phyloP scores from a whole-genome alignment of 2,113 vertebrate species.

The Pampusana beccarii region DNA sequence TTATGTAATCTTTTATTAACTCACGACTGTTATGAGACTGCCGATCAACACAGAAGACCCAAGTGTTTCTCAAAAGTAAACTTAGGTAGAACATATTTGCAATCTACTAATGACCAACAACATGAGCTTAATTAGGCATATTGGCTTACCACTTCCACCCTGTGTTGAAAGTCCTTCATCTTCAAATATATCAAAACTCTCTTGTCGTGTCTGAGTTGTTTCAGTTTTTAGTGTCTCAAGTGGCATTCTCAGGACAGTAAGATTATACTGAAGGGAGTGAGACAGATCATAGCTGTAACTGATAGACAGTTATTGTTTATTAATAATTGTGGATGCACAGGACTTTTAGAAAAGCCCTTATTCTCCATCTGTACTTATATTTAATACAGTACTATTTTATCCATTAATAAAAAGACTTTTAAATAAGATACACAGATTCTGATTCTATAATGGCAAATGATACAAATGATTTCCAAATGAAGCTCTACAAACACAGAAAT shows the following conservation, averaged over 20 bases:
- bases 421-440: not conserved
- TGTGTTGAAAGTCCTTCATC: conserved; percentile 92
- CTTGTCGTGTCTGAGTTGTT: conserved; percentile 80
- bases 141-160: conserved; percentile 78
- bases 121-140: not conserved
- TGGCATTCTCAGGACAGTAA: conserved; percentile 87
- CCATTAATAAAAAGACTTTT: not conserved
- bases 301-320: conserved; percentile 49
- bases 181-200: conserved; percentile 98
- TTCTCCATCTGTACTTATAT: not conserved
- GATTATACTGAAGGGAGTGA: conserved; percentile 96
- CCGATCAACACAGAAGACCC: not conserved
- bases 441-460: not conserved
- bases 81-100: not conserved
- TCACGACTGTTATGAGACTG: not conserved
- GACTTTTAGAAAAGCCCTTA: not conserved
- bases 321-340: conserved; percentile 18
- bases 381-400: not conserved
- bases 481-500: not conserved
- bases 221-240: conserved; percentile 83
- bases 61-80: not conserved
- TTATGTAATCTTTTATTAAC: conserved; percentile 17
- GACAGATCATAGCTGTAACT: conserved; percentile 98
- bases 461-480: not conserved
- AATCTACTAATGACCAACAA: not conserved